phyloP scores from a whole-genome alignment of 2,888 invertebrate genomes.

The Ptilodon capucinus region DNA sequence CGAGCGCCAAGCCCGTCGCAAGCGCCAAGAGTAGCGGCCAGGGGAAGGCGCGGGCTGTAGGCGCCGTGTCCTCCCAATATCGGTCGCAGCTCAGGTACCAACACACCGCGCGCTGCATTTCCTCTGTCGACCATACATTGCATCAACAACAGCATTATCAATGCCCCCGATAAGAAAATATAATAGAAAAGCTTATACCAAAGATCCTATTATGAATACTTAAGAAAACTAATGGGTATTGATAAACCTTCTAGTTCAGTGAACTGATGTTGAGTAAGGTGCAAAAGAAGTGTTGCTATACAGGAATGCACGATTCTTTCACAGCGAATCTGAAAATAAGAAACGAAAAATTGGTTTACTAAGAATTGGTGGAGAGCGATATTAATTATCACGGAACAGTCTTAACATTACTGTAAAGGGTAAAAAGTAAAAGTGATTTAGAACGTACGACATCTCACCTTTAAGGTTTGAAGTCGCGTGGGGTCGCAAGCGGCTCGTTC shows the following conservation, averaged over 20 bases:
- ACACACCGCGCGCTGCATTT: constrained; percentile 94
- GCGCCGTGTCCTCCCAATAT: constrained; percentile 94
- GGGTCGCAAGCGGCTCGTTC: constrained; percentile 91
- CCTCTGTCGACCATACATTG: constrained; percentile 82
- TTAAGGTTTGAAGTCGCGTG: constrained; percentile 88
- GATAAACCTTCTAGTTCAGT: constrained; percentile 91
- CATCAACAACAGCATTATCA: not conserved
- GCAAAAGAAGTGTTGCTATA: constrained; percentile 90
- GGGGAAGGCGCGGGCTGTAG: constrained; percentile 89
- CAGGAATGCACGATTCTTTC: constrained; percentile 91
- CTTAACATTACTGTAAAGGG: no score
- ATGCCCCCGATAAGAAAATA: no score
- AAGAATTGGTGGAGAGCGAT: no score
- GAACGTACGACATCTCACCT: constrained; percentile 37
- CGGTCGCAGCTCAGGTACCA: constrained; percentile 96
- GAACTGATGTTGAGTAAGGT: constrained; percentile 91
- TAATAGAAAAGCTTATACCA: no score
- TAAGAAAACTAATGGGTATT: not conserved
- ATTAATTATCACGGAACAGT: not conserved
- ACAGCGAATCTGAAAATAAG: constrained; percentile 79
- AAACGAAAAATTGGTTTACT: no score
- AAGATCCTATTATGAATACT: no score
- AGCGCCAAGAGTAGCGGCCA: constrained; percentile 91
- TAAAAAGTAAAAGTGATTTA: no score
- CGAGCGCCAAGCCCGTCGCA: constrained; percentile 90